Evolutionary conservation across 2,797 vertebrate species (phyloP).

Genomic region (Taenioides sp.): DNA sequence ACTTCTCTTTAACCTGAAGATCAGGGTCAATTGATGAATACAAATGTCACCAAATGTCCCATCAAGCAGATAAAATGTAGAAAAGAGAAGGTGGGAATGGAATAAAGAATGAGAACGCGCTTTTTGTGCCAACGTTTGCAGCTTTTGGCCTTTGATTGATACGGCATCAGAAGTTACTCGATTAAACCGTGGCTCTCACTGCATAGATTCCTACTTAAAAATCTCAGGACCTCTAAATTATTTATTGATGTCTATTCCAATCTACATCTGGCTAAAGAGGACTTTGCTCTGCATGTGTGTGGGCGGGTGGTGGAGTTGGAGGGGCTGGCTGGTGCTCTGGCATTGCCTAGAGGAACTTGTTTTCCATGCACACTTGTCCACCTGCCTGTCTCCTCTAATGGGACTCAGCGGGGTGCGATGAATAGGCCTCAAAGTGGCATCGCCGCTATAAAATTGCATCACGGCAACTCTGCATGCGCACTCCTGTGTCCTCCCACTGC

Average conservation of each 20-base stretch:
- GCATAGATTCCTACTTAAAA: conserved; percentile 94
- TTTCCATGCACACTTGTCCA: conserved; percentile 87
- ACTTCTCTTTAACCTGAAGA: conserved; percentile 27
- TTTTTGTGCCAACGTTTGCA: conserved; percentile 76
- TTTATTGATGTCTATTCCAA: conserved; percentile 96
- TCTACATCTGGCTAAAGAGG: conserved; percentile 83
- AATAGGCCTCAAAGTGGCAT: conserved; percentile 65
- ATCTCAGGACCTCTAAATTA: conserved; percentile 90
- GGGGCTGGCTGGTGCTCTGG: conserved; percentile 35
- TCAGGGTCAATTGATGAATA: conserved; percentile 72
- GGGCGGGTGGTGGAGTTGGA: conserved; percentile 19
- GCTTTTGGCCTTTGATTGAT: conserved; percentile 81
- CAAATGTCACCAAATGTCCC: conserved; percentile 67
- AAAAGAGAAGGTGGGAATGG: conserved; percentile 42
- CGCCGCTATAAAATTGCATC: conserved; percentile 62
- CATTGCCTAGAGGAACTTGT: conserved; percentile 85
- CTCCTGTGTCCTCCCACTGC: conserved; percentile 48
- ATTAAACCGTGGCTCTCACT: conserved; percentile 81
- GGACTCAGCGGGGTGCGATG: conserved; percentile 76
- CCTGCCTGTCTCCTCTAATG: conserved; percentile 79
- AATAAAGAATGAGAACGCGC: conserved; percentile 35
- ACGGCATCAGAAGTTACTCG: conserved; percentile 76
- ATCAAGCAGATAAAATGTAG: conserved; percentile 56
- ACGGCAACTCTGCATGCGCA: conserved; percentile 45
- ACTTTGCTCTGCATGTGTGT: conserved; percentile 44